A percentile compares a stretch with the other conserved stretches of the same genome.
These are phyloP conservation scores for Neelides sp. DNA, from an alignment of 1,140 invertebrate species.

Conservation along the genomic window DNA sequence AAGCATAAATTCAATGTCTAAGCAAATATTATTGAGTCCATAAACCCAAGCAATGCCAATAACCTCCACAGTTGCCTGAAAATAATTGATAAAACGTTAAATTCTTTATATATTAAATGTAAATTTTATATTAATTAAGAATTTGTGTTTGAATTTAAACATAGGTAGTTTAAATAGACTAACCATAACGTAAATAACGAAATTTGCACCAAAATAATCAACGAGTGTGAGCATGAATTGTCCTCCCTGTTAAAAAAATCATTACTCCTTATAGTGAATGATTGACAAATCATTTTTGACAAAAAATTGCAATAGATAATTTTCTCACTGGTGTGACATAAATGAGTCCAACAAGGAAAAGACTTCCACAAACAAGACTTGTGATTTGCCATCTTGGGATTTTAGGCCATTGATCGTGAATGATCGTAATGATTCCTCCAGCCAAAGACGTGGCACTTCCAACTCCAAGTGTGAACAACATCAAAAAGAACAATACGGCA, in stretches of 20 bases:
- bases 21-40: constrained; percentile 50
- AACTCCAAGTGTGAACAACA: constrained; percentile 36
- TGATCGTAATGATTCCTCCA: constrained; percentile 50
- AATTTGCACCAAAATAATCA: constrained; percentile 39
- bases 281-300: not conserved
- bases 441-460: constrained; percentile 41
- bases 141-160: too few relatives aligned
- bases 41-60: constrained; percentile 40
- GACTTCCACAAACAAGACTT: constrained; percentile 40
- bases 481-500: constrained; percentile 44
- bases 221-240: constrained; percentile 66
- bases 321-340: constrained; percentile 54
- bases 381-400: constrained; percentile 50
- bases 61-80: constrained; percentile 36
- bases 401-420: constrained; percentile 55
- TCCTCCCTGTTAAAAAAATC: constrained; percentile 45
- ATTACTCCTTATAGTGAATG: not conserved
- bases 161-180: too few relatives aligned
- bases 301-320: not conserved
- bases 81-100: too few relatives aligned
- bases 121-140: constrained; percentile 29
- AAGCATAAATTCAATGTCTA: constrained; percentile 68
- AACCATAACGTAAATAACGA: constrained; percentile 60
- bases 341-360: constrained; percentile 55
- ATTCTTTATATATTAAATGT: not conserved